Percentiles rank a stretch among this genome's conserved stretches.
phyloP scores from a whole-genome alignment of 2,888 invertebrate genomes.

The Noctuana brunneofusca region DNA sequence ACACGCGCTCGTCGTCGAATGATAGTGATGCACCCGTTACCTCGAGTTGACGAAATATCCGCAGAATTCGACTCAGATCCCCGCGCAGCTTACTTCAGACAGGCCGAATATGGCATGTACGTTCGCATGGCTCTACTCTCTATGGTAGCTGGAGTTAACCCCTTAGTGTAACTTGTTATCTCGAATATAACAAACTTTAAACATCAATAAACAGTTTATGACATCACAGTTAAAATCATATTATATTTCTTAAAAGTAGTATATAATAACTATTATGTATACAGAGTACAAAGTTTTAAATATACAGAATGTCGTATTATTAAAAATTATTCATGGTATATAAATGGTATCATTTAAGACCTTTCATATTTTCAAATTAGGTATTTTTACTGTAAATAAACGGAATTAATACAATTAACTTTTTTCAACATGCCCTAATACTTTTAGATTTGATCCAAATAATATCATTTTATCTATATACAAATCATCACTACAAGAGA shows the following conservation, averaged over 20 bases:
- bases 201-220: too few relatives aligned
- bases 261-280: not conserved
- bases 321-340: not conserved
- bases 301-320: not conserved
- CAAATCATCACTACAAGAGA: conserved; percentile 20
- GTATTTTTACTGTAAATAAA: not conserved
- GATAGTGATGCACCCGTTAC: conserved; percentile 98
- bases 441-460: conserved; percentile 12
- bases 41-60: conserved; percentile 96
- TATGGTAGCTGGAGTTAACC: conserved; percentile 89
- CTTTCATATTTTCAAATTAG: not conserved
- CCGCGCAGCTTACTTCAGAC: conserved; percentile 98
- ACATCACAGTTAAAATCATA: too few relatives aligned
- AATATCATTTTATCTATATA: conserved; percentile 13
- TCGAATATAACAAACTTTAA: too few relatives aligned
- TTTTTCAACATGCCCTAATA: not conserved
- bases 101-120: conserved; percentile 98
- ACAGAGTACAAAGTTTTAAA: not conserved
- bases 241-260: too few relatives aligned
- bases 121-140: conserved; percentile 98
- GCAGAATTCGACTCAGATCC: conserved; percentile 97
- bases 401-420: not conserved
- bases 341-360: not conserved
- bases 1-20: conserved; percentile 95
- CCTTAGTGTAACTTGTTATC: conserved; percentile 51